A percentile compares a stretch with the other conserved stretches of the same genome.
These are phyloP conservation scores for Dendroctonus valens DNA, from an alignment of 1,140 invertebrate genomes.

Conservation along the genomic window DNA sequence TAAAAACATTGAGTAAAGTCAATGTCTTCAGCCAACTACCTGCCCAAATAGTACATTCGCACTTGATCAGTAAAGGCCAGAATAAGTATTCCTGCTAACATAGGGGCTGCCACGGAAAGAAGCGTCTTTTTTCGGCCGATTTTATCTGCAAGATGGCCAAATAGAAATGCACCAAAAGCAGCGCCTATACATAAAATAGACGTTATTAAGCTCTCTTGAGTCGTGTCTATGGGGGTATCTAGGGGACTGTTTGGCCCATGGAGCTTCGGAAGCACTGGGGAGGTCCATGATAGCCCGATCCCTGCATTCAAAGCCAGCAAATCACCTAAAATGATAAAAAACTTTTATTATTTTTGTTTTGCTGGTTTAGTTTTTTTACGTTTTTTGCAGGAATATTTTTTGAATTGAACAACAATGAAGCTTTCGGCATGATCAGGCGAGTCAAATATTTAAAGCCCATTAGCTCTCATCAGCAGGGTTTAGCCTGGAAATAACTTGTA, in stretches of 20 bases:
- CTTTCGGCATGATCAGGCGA: no score
- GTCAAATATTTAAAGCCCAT: no score
- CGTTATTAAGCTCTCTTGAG: constrained; percentile 75
- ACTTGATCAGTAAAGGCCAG: constrained; percentile 19
- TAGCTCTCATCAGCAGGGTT: no score
- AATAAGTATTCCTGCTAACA: constrained; percentile 25
- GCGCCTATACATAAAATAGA: constrained; percentile 79
- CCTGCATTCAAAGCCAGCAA: constrained; percentile 19
- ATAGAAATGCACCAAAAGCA: constrained; percentile 49
- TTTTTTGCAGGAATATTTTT: no score
- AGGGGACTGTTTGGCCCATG: constrained; percentile 38
- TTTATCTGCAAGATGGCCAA: constrained; percentile 49
- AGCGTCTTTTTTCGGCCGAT: constrained; percentile 53
- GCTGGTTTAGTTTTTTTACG: no score
- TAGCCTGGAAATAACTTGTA: no score
- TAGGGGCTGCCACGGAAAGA: constrained; percentile 49
- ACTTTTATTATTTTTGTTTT: background rate
- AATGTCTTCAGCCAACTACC: constrained; percentile 5
- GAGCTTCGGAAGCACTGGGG: constrained; percentile 64
- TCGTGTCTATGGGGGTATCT: constrained; percentile 46
- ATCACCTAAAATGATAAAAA: constrained; percentile 24
- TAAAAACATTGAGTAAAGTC: background rate
- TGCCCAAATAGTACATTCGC: constrained; percentile 44
- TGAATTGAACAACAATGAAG: no score
- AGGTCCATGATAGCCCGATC: constrained; percentile 61